Evolutionary conservation across 2,113 vertebrate species (phyloP).

Genomic region (Bos taurus): ARS-UCD2.0 NC_037356.1:46807501-46808000

Average conservation of each 20-base stretch:
- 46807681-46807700: not conserved
- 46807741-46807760: not conserved
- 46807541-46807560: not conserved
- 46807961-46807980: not conserved
- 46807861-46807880: fast-evolving
- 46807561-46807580: not conserved
- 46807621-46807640: not conserved
- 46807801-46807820: fast-evolving
- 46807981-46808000: slow-evolving; percentile 30
- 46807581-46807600: not conserved
- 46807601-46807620: too few species aligned
- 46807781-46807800: not conserved
- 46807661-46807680: not conserved
- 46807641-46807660: not conserved
- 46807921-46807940: not conserved
- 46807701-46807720: not conserved
- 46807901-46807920: not conserved
- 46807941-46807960: not conserved
- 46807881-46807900: not conserved
- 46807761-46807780: not conserved
- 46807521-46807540: not conserved
- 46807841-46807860: not conserved
- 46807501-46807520: not conserved
- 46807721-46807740: not conserved
- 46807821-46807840: fast-evolving